Base-by-base conservation (phyloP, 2,888 invertebrate species). In the Colostygia pectinataria region DNA sequence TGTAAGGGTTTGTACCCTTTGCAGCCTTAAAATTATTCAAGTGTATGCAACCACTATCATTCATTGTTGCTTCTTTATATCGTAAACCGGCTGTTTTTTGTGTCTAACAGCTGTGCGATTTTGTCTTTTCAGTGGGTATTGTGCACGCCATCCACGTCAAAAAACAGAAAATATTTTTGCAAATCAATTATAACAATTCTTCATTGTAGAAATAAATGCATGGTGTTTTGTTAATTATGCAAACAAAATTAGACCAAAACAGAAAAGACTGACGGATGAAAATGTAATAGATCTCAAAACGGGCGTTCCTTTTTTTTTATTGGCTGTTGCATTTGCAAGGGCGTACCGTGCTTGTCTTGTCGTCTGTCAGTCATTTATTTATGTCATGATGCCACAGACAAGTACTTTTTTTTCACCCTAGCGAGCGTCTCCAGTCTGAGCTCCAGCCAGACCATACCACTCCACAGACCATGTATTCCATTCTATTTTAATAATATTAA, bases 11-110 rank as follows among this genome's bases (percentile, higher is more conserved):
- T 58, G 93, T 91, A 66, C 96, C 96, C 81, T 94, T 93, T 40
- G 93, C 92, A 71, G 93, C 92, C 91, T 96, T 96, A 88, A 95
- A 95, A 88, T 93, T 92, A 85, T 92, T 93, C 76, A 96, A 89
- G 90, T 96, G 96, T 83, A 93, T 92, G 83, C 96, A 96, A 77
- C 94, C 94, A 92, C 89, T 91, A 86, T 92, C 92, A 88, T 92
- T 92, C 93, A 92, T 94, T n/a, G 77, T 79, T 49, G 62, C 59
- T 63, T 67, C 66, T 64, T 59, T 74, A 70, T 60, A 28, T 38
- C 42, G 36, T 66, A 66, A 52, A 71, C 75, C 75, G 77, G 77
- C 56, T 52, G 50, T 12, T 15, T 37, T 18, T 38, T 33, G 25
- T 42, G 29, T 48, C 20, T 23, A 18, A 33, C n/a, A 34, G 10